Conservation (phyloP, 1,140 invertebrate genomes). For the Drosophila bocqueti region DNA sequence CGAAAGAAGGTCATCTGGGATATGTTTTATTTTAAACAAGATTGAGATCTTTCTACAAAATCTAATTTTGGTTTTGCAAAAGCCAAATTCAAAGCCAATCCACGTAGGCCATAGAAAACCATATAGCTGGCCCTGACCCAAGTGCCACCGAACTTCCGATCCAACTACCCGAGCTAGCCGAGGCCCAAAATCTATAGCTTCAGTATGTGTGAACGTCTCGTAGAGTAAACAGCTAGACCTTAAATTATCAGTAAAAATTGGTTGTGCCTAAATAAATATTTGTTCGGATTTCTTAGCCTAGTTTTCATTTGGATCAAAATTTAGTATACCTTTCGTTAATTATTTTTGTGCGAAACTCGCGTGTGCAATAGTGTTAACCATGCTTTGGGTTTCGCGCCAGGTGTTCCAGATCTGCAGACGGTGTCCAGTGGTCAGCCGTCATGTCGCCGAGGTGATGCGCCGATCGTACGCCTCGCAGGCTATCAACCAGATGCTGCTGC, state of each 20-base stretch:
- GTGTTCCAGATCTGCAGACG: conserved; percentile 22
- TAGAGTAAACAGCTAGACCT: conserved; percentile 48
- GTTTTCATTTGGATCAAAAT: conserved; percentile 29
- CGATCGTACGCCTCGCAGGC: conserved; percentile 67
- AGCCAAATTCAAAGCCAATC: background rate
- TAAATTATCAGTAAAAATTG: conserved; percentile 54
- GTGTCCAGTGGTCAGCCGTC: conserved; percentile 9
- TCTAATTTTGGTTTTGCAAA: too few relatives aligned
- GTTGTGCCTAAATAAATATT: background rate
- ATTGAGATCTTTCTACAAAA: too few relatives aligned
- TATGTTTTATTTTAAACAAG: background rate
- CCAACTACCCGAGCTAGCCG: background rate
- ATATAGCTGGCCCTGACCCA: conserved; percentile 34
- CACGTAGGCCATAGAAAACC: conserved; percentile 5
- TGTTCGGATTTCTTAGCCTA: conserved; percentile 11
- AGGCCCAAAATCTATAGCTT: background rate
- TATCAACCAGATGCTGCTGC: conserved; percentile 77
- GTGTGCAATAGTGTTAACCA: conserved; percentile 3
- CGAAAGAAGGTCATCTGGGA: background rate
- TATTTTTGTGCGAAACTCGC: background rate
- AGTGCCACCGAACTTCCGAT: background rate
- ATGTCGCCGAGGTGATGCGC: conserved; percentile 60
- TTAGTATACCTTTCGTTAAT: conserved; percentile 14
- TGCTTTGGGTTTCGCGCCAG: conserved; percentile 64
- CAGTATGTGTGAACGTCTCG: conserved; percentile 50